Conservation (phyloP, 2,888 invertebrate species). For the Thereva nobilitata region DNA sequence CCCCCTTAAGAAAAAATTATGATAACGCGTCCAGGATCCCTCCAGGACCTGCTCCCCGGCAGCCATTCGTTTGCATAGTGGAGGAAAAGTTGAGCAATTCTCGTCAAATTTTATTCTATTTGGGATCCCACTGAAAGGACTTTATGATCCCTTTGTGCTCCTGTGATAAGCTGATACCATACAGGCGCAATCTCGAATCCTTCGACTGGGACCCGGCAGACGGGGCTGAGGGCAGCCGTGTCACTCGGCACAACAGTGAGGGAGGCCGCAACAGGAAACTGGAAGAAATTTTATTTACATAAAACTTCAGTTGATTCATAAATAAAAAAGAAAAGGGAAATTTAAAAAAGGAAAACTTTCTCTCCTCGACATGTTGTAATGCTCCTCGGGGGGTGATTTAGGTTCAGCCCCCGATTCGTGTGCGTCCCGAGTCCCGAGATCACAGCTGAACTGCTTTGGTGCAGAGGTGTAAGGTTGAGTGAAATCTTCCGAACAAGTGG, state of each 20-base stretch:
- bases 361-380: slow-evolving; percentile 40
- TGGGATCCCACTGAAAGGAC: slow-evolving; percentile 29
- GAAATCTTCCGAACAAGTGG: slow-evolving; percentile 31
- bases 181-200: slow-evolving; percentile 9
- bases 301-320: slow-evolving; percentile 42
- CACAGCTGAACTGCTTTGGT: slow-evolving; percentile 19
- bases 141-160: slow-evolving; percentile 34
- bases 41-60: not conserved
- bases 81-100: slow-evolving; percentile 26
- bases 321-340: slow-evolving; percentile 38
- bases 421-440: slow-evolving; percentile 18
- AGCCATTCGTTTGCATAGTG: slow-evolving; percentile 9
- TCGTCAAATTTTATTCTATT: slow-evolving; percentile 33
- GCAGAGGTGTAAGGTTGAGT: slow-evolving; percentile 32
- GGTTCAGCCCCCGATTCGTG: slow-evolving; percentile 23
- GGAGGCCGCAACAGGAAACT: slow-evolving; percentile 33
- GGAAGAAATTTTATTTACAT: slow-evolving; percentile 40
- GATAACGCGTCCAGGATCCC: slow-evolving; percentile 6
- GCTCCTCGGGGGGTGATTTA: slow-evolving; percentile 42
- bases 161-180: slow-evolving; percentile 21
- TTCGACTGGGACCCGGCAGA: slow-evolving; percentile 4
- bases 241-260: slow-evolving; percentile 21
- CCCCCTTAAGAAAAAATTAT: not conserved
- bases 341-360: slow-evolving; percentile 32
- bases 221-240: not conserved